Percentiles rank a stretch among this genome's conserved stretches.
Evolutionary conservation across 2,888 invertebrate species (phyloP).

Genomic region (Tineola bisselliella): DNA sequence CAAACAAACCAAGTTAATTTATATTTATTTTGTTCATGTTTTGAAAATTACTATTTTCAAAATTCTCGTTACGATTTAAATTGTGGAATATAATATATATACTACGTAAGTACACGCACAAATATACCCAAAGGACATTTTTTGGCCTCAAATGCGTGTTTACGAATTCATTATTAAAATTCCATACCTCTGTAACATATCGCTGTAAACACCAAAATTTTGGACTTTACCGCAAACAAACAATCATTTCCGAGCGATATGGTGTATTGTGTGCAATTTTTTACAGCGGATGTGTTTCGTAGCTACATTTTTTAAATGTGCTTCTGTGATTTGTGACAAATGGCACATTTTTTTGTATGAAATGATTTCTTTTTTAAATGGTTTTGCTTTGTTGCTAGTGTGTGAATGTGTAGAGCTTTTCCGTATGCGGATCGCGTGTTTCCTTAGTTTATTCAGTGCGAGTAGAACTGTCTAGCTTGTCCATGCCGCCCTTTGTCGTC

Average conservation of each 20-base stretch:
- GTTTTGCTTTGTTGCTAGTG: neutral
- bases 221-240: neutral
- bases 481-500: constrained; percentile 11
- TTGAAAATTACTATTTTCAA: neutral
- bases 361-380: neutral
- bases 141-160: neutral
- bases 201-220: neutral
- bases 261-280: neutral
- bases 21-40: neutral
- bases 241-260: constrained; percentile 5
- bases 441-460: constrained; percentile 33
- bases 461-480: constrained; percentile 1
- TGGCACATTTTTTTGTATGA: neutral
- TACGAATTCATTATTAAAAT: neutral
- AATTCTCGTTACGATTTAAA: too few species aligned
- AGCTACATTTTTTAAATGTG: neutral
- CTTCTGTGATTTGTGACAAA: neutral
- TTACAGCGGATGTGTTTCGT: neutral
- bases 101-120: neutral
- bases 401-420: neutral
- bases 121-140: neutral
- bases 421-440: constrained; percentile 39
- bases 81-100: too few species aligned
- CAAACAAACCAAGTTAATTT: neutral
- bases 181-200: neutral